Base-by-base conservation (phyloP, 2,797 vertebrate species). In the Nannoperca australis region DNA sequence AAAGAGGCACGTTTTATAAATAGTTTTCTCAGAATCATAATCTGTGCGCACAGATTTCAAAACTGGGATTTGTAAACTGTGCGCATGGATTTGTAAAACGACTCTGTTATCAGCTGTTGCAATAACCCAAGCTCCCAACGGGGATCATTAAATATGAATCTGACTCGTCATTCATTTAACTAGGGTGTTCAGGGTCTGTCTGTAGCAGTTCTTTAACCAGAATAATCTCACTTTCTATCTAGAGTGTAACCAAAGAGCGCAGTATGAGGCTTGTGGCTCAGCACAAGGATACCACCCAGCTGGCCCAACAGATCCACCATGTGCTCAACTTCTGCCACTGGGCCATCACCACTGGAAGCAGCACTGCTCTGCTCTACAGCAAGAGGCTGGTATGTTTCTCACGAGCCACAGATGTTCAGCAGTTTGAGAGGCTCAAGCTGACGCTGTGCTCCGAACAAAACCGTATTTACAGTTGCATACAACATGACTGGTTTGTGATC, bases 311-410 rank as follows among this genome's bases (percentile, higher is more conserved):
- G 90, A 97, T 99, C 94, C 95, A 97, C 84, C 98, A 99, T 14
- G 98, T 99, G 36, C 97, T 99, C 93, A 97, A 96, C 89, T 99
- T 99, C 64, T 98, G 98, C 22, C 97, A 97, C 40, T 99, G 97
- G 97, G 98, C 98, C 36, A 98, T 99, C 83, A 95, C 94, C 3
- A 97, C 97, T 18, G 98, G 98, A 85, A 99, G 98, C 95, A 99
- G 97, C 92, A 99, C 98, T 0, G 98, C 98, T 0, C 92, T 99
- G 71, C 96, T 99, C 1, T 99, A 99, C 91, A 99, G 98, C 95
- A 99, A 99, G 79, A 96, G 98, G 24, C 95, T 98, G 97, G 98
- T 99, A 92, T 90, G 97, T 86, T 72, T 64, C 34, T 75, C 17
- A n/a, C 22, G 7, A 47, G 22, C 38, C 5, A 24, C 51, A 65